phyloP scores from a whole-genome alignment of 2,888 invertebrate species.

The Dilophus febrilis region DNA sequence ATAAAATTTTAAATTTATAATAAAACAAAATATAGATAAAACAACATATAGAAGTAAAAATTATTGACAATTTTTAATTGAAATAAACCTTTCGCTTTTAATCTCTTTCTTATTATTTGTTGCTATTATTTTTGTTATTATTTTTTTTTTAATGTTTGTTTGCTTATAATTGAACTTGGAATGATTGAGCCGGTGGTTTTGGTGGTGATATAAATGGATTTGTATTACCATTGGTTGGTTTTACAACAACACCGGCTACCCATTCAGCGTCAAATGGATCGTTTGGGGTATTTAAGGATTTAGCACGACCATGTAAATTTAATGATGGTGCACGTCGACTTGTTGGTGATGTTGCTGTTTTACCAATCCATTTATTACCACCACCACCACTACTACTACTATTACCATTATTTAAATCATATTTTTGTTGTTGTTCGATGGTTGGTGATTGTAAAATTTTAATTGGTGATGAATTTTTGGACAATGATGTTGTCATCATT shows the following conservation, averaged over 20 bases:
- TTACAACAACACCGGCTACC: conserved; percentile 47
- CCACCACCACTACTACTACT: conserved; percentile 24
- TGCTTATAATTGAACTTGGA: conserved; percentile 32
- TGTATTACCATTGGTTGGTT: conserved; percentile 30
- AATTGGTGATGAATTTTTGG: conserved; percentile 39
- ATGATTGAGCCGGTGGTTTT: conserved; percentile 29
- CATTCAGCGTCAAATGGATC: conserved; percentile 78
- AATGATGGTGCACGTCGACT: conserved; percentile 36
- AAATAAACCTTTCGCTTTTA: too few species aligned
- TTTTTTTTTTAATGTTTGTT: too few species aligned
- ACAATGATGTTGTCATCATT: conserved; percentile 11
- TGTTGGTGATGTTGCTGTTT: conserved; percentile 36
- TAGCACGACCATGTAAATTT: conserved; percentile 37
- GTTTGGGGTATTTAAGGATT: conserved; percentile 36
- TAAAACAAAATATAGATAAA: too few species aligned
- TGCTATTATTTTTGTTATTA: too few species aligned
- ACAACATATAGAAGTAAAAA: too few species aligned
- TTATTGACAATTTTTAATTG: too few species aligned
- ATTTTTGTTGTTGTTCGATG: conserved; percentile 13
- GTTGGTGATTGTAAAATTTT: conserved; percentile 34
- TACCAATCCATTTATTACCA: conserved; percentile 49
- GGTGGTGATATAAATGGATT: conserved; percentile 32
- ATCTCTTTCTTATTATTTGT: too few species aligned
- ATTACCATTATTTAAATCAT: conserved; percentile 16
- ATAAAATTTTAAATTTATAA: too few species aligned